Percentiles rank a stretch among this genome's conserved stretches.
Conservation (phyloP, 1,140 invertebrate species). For the Tetragonula clypearis region DNA sequence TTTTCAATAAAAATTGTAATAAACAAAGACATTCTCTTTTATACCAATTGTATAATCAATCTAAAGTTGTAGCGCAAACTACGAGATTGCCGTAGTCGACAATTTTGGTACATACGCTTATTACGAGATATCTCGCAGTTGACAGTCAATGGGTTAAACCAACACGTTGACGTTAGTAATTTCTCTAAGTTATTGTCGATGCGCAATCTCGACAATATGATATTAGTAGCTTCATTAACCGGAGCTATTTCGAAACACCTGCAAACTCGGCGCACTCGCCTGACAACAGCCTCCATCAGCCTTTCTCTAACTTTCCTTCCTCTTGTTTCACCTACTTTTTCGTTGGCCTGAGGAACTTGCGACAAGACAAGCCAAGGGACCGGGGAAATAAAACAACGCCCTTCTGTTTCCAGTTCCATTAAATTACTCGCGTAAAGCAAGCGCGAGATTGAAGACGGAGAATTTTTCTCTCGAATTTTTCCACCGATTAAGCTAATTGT, state of each 20-base stretch:
- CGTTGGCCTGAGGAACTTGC: neutral
- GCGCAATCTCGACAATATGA: neutral
- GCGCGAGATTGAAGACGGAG: neutral
- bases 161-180: slow-evolving; percentile 61
- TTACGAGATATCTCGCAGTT: no score
- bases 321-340: slow-evolving; percentile 37
- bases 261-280: neutral
- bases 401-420: neutral
- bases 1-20: no score
- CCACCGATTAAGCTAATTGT: neutral
- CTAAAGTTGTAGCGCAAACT: no score
- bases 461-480: neutral
- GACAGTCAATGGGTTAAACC: no score
- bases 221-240: slow-evolving; percentile 63
- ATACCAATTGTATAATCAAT: no score
- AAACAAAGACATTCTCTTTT: no score
- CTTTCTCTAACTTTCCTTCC: slow-evolving; percentile 35
- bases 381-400: neutral
- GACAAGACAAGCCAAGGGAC: slow-evolving; percentile 15
- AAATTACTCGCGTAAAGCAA: neutral
- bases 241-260: slow-evolving; percentile 16
- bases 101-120: no score
- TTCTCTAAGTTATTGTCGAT: slow-evolving; percentile 43
- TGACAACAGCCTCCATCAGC: slow-evolving; percentile 26
- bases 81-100: no score